Conservation (phyloP, 2,113 vertebrate genomes). For the Sturnus vulgaris region DNA sequence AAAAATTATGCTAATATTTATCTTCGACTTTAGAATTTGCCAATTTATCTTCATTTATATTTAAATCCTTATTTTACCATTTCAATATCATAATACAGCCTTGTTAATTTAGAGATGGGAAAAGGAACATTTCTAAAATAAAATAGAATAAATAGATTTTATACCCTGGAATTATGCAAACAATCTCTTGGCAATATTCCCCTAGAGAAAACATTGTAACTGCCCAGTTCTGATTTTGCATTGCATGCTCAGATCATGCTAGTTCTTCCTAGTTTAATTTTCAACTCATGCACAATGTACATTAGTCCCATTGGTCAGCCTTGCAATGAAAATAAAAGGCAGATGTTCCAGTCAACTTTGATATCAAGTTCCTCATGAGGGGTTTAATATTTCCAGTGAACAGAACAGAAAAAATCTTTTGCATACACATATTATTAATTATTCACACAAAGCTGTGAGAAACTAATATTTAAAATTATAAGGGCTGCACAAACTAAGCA, state of each 20-base stretch:
- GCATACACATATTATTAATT: background rate
- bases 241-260: background rate
- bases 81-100: accelerated
- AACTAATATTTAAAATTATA: background rate
- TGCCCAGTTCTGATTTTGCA: background rate
- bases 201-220: background rate
- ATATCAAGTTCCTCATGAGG: background rate
- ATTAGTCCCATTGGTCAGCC: background rate
- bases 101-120: background rate
- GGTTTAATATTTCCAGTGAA: background rate
- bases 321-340: background rate
- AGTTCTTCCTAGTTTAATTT: background rate
- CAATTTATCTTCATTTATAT: background rate
- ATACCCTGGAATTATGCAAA: background rate
- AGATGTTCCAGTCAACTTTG: background rate
- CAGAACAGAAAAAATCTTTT: background rate
- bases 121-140: background rate
- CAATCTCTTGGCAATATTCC: background rate
- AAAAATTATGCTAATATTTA: background rate
- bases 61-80: background rate
- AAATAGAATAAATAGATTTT: background rate
- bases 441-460: background rate
- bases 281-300: background rate
- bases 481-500: background rate
- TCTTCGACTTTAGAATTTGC: background rate